Conservation (phyloP, 2,797 vertebrate genomes). For the Pygocentrus nattereri region DNA sequence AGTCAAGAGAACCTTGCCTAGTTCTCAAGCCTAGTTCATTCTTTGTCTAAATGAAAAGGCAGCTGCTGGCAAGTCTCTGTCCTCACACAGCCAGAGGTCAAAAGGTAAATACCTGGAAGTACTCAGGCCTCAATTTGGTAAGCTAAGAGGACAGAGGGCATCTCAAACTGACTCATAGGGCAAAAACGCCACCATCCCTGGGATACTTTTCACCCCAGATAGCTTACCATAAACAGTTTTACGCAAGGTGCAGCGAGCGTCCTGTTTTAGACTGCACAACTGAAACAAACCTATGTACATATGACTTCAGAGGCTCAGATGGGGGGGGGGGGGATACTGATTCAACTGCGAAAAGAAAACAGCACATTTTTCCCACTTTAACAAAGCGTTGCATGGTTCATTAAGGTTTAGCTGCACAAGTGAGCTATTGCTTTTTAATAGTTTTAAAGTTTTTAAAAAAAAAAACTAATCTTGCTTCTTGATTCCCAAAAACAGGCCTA, state of each 20-base stretch:
- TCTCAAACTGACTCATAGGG: neutral
- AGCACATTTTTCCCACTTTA: neutral
- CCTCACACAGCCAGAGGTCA: slow-evolving; percentile 42
- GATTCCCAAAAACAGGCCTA: neutral
- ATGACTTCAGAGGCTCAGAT: neutral
- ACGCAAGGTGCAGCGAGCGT: neutral
- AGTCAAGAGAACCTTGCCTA: too few species aligned
- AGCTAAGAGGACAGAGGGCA: neutral
- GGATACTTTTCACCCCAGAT: neutral
- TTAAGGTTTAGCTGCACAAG: neutral
- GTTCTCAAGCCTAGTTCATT: slow-evolving; percentile 33
- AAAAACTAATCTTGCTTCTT: neutral
- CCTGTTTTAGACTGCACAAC: slow-evolving; percentile 9
- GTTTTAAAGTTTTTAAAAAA: neutral
- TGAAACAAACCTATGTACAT: neutral
- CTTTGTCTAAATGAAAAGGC: slow-evolving; percentile 23
- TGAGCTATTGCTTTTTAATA: neutral
- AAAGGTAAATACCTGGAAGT: slow-evolving; percentile 49
- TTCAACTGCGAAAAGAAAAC: neutral
- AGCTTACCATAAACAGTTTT: neutral
- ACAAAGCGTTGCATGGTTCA: neutral
- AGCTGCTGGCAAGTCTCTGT: slow-evolving; percentile 45
- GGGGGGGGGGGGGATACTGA: too few species aligned
- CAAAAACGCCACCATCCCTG: neutral
- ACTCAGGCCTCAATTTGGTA: slow-evolving; percentile 18